Base-by-base conservation (phyloP, 2,888 invertebrate species). In the Phasia obesa region DNA sequence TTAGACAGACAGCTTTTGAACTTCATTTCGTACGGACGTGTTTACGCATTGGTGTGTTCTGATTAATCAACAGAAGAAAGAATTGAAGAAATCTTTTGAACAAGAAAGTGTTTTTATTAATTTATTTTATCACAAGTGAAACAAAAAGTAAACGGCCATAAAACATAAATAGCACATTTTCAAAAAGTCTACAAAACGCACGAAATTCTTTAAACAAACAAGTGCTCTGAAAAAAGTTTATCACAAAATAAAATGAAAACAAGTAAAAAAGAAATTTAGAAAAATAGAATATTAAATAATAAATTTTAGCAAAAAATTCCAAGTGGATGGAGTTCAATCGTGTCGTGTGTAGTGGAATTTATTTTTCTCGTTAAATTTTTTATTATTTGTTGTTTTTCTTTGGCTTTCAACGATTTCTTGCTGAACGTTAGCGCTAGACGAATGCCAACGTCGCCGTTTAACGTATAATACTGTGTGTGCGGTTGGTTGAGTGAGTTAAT, bases 1-100 rank as follows among this genome's bases (percentile, higher is more conserved):
- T 70, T 53, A 81, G 76, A 67, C 65, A 80, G 75, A 76, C 53
- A 81, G 75, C 55, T 75, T 81, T 81, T 81, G 57, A 65, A 71
- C 31, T 81, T 81, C 64, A 76, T 73, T 77, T 77, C 67, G 77
- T 82, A 51, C 57, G 69, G 81, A 64, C 64, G 81, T 76, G 59
- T 65, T 27, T 25, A 25, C 70, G 75, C 51, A 35, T 23, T 62
- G 31, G 23, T 38, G 59, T 35, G 11, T 13, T 57, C 44, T 64
- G 42, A 65, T 53, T 51, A 73, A 73, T 77, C 69, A 44, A 69
- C 13, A 65, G 31, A 38, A 47, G 25, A 44, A 64, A 55, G 44
- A 42, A 38, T 64, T 47, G 31, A 35, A 35, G 35, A 35, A 35
- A 15, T 42, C 35, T 79, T 51, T 51, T 42, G 44, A 25, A 38